Evolutionary conservation across 30 jellyfish, hydroid and myxozoan species (phyloP), one percentile per base, ranked within the genome.

Genomic region (Pelagia noctiluca): DNA sequence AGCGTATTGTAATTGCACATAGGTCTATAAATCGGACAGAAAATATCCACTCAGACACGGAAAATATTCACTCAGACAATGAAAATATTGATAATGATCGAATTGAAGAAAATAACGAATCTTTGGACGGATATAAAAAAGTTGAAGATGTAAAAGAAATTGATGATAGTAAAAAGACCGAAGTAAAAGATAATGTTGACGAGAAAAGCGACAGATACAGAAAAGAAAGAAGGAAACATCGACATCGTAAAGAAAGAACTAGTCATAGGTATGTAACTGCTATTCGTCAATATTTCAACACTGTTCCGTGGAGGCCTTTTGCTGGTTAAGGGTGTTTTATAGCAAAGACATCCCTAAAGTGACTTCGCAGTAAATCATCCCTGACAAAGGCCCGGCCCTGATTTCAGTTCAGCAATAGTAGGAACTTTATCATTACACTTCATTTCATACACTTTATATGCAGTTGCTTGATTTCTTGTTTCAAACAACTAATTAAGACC

Each of bases 1-100:
- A 63, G 29, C 68, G 95, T 23, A 86, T 50, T 42, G 96, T 67
- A 22, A 66, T 60, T 12, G 82, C 76, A 4, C 71, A 76, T 33
- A 19, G 21, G 68, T 42, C 57, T 42, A 16, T 16, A 5, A 16
- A 42, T 16, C 12, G 68, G 21, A 25, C 4, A 19, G 26, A 30
- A 3, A 30, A 52, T 52, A 52, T 3, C 28, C 16, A 8, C 2
- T 3, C 12, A 2, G 68, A 52, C 26, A 52, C 16, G 26, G 26
- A 52, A 52, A 30, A 19, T 4, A 25, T 10, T 52, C 30, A 52
- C 16, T 4, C 12, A 3, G 26, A 8, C 2, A 30, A 52, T 8
- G 28, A 52, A 2, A 19, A 52, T 10, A 8, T 3, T 53, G 68
- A 76, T 2, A 66, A 52, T 33, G 78, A 52, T 0, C 3, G 71